These are phyloP conservation scores for Drosophila nebulosa DNA, from an alignment of 1,140 invertebrate species.

Conservation along the genomic window DNA sequence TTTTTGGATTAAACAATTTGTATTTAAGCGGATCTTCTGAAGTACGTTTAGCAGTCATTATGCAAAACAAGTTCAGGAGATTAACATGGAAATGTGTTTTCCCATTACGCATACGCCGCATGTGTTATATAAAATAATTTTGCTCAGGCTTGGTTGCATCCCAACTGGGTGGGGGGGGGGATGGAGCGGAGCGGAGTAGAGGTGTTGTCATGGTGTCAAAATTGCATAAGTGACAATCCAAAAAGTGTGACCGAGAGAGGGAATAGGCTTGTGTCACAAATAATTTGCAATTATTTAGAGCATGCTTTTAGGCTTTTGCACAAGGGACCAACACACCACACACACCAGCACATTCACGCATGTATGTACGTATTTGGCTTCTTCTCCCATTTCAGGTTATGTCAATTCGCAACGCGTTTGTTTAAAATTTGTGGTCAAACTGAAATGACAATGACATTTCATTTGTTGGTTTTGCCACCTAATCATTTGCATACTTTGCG, in stretches of 20 bases:
- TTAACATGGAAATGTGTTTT: constrained; percentile 52
- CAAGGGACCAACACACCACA: not conserved
- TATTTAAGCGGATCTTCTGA: constrained; percentile 20
- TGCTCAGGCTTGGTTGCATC: constrained; percentile 19
- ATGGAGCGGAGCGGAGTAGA: constrained; percentile 2
- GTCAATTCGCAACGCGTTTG: constrained; percentile 20
- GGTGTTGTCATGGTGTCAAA: constrained; percentile 34
- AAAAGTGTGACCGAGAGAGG: not conserved
- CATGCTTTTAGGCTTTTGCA: constrained; percentile 57
- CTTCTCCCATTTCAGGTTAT: not conserved
- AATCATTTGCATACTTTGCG: constrained; percentile 60
- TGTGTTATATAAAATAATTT: constrained; percentile 43
- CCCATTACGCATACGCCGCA: constrained; percentile 47
- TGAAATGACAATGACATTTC: constrained; percentile 32
- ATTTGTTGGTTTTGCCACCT: constrained; percentile 47
- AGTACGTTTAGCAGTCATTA: constrained; percentile 36
- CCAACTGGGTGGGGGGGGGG: not conserved
- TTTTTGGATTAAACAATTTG: not conserved
- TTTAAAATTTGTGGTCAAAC: constrained; percentile 59
- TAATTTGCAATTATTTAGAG: constrained; percentile 71
- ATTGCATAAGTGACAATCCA: constrained; percentile 43
- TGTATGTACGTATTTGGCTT: not conserved
- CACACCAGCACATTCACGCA: not conserved
- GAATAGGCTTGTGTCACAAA: constrained; percentile 38
- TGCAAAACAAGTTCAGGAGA: constrained; percentile 50